Evolutionary conservation across 2,888 invertebrate genomes (phyloP).

Genomic region (Acronicta leporina): DNA sequence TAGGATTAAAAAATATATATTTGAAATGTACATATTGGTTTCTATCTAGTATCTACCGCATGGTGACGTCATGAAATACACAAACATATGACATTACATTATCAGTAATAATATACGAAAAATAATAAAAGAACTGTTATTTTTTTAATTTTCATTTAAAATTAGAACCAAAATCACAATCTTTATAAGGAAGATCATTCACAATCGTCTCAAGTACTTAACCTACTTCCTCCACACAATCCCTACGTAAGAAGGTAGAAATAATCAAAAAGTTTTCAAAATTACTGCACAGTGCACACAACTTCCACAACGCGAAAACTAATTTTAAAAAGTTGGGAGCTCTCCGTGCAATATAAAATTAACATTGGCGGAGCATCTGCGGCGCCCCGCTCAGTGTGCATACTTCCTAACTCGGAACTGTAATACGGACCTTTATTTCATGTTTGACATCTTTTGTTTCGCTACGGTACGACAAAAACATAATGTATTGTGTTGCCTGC

Average conservation of each 20-base stretch:
- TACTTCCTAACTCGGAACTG: slow-evolving; percentile 21
- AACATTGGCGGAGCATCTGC: slow-evolving; percentile 27
- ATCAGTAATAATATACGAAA: no score
- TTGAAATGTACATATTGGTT: no score
- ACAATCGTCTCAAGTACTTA: not conserved
- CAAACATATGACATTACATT: no score
- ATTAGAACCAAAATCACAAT: not conserved
- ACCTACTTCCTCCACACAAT: slow-evolving; percentile 8
- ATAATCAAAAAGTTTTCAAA: slow-evolving; percentile 37
- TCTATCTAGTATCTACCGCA: no score
- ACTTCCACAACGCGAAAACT: slow-evolving; percentile 26
- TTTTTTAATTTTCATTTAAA: no score
- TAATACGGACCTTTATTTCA: slow-evolving; percentile 37
- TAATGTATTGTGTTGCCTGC: slow-evolving; percentile 24
- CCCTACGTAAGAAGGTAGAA: slow-evolving; percentile 14
- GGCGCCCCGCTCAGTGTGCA: slow-evolving; percentile 15
- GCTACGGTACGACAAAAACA: slow-evolving; percentile 12
- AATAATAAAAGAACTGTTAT: no score
- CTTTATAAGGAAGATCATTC: not conserved
- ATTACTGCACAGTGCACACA: slow-evolving; percentile 15
- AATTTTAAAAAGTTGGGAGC: slow-evolving; percentile 38
- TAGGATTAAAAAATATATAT: no score
- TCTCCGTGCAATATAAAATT: slow-evolving; percentile 26
- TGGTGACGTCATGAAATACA: no score
- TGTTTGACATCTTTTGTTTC: slow-evolving; percentile 50